phyloP scores from a whole-genome alignment of 2,113 vertebrate genomes.

The Zosterops borbonicus region DNA sequence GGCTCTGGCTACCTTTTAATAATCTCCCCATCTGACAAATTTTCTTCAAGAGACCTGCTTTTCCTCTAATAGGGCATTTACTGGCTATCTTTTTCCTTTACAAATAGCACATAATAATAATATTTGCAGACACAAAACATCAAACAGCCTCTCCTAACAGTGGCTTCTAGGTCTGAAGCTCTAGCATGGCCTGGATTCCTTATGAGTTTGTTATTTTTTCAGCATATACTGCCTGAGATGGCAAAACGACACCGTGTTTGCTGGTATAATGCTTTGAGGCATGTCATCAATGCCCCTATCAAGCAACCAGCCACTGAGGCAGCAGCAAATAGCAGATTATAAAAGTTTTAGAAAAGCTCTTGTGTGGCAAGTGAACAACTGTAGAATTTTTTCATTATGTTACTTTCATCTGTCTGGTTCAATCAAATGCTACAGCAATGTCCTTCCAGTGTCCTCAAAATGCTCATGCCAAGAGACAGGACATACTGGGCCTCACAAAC shows the following conservation, averaged over 20 bases:
- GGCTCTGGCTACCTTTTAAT: constrained; percentile 43
- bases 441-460: not conserved
- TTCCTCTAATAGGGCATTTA: constrained; percentile 52
- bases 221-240: not conserved
- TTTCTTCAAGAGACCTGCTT: constrained; percentile 40
- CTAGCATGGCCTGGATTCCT: not conserved
- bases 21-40: constrained; percentile 19
- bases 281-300: not conserved
- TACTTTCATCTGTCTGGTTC: not conserved
- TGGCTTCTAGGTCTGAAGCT: constrained; percentile 29
- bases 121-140: constrained; percentile 60
- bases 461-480: not conserved
- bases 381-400: not conserved
- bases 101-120: constrained; percentile 61
- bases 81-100: constrained; percentile 29
- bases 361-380: not conserved
- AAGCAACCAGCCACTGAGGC: not conserved
- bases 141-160: constrained; percentile 39
- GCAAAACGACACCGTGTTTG: not conserved
- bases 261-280: not conserved
- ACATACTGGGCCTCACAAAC: not conserved
- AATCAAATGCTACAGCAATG: not conserved
- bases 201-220: not conserved
- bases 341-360: not conserved
- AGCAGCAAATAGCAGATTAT: not conserved